Base-by-base conservation (phyloP, 2,113 vertebrate genomes). In the Burhinus bistriatus region DNA sequence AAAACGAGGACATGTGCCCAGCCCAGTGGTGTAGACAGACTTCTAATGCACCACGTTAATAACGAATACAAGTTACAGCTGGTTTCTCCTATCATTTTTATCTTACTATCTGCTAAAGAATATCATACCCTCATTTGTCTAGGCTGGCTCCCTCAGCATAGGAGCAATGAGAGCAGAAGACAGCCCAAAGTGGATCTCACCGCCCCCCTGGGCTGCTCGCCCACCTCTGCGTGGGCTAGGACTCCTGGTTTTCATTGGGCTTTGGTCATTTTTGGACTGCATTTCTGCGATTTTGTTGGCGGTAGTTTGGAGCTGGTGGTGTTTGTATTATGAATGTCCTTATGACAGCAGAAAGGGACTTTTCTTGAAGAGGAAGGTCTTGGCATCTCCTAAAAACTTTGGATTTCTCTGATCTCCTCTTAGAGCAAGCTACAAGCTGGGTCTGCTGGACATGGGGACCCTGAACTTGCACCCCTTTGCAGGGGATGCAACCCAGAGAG, bases 1-100 rank as follows among this genome's bases (percentile, higher is more conserved):
- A 36, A 44, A 47, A n/a, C 0, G 1, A 69, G 69, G 72, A 9
- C 0, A 2, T 0, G 0, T 49, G n/a, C 44, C 51, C 77, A 51
- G 13, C 1, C 15, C 51, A 13, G 2, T 0, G 5, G 45, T 4
- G 40, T 5, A 44, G 26, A 16, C 17, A 44, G 23, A 18, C 20
- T 36, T 47, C 5, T 17, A 40, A 29, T 2, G 26, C 13, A 27
- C 15, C 3, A 0, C 2, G 2, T 19, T 40, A 20, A 26, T 11
- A 49, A 42, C 1, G 0, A 69, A 68, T 1, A 13, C 25, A 18
- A 70, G 58, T 15, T 17, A 2, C 29, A 55, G 57, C 52, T 19
- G 47, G 14, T 22, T 45, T 59, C 44, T 75, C 38, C 47, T 13
- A 16, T 1, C 9, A 9, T 10, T 78, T 55, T 59, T 20, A 36